These are phyloP conservation scores for Empis livida DNA, from an alignment of 2,888 invertebrate genomes.

Conservation along the genomic window DNA sequence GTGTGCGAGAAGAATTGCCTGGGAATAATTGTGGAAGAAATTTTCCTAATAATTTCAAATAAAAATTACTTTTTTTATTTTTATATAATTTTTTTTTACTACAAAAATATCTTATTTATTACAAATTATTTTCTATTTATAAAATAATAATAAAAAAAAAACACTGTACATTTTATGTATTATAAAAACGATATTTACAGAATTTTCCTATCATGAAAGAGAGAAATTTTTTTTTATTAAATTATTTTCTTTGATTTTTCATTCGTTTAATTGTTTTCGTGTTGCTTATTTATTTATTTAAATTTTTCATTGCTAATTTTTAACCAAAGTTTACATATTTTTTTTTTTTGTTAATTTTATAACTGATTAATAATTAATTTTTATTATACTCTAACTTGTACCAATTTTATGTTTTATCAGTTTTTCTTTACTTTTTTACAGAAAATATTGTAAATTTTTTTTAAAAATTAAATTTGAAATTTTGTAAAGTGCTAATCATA, in stretches of 20 bases:
- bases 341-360: background rate
- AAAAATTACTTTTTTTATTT: too few relatives aligned
- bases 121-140: conserved; percentile 12
- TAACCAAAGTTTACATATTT: too few relatives aligned
- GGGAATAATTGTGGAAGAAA: too few relatives aligned
- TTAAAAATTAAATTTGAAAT: too few relatives aligned
- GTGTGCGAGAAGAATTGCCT: too few relatives aligned
- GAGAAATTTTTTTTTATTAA: conserved; percentile 2
- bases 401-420: too few relatives aligned
- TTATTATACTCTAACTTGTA: background rate
- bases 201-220: conserved; percentile 12
- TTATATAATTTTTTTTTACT: conserved; percentile 5
- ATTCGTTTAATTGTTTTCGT: background rate
- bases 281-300: background rate
- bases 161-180: conserved; percentile 14
- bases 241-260: background rate
- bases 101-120: conserved; percentile 14
- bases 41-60: too few relatives aligned
- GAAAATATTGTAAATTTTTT: too few relatives aligned
- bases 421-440: too few relatives aligned
- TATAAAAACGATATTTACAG: conserved; percentile 14
- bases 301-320: background rate
- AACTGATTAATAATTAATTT: background rate
- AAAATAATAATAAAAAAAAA: conserved; percentile 11
- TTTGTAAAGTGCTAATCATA: too few relatives aligned